Conservation (phyloP, 1,140 invertebrate species). For the Drosophila insularis region DNA sequence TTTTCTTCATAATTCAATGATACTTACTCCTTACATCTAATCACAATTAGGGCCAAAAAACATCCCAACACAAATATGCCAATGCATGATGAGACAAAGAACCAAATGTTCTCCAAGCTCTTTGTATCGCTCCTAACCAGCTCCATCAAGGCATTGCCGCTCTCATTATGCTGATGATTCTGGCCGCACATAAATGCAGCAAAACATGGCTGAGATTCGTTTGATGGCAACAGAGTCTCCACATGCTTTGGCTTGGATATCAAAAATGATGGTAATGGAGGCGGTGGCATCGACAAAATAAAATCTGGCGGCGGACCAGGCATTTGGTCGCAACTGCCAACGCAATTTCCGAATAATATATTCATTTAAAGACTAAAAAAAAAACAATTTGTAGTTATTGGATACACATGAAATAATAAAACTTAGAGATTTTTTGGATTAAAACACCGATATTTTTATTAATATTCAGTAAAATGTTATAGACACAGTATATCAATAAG, state of each 20-base stretch:
- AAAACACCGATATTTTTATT: no score
- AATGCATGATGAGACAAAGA: constrained; percentile 90
- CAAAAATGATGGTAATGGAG: constrained; percentile 89
- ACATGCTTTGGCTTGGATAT: constrained; percentile 82
- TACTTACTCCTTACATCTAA: constrained; percentile 92
- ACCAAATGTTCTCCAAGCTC: constrained; percentile 90
- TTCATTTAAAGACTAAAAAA: constrained; percentile 48
- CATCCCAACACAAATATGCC: constrained; percentile 90
- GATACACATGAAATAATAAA: no score
- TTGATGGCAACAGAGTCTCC: constrained; percentile 78
- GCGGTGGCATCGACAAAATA: constrained; percentile 91
- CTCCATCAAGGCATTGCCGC: constrained; percentile 88
- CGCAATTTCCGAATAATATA: constrained; percentile 69
- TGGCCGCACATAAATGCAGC: constrained; percentile 84
- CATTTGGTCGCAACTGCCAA: constrained; percentile 85
- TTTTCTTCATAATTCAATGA: neutral
- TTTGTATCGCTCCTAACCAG: constrained; percentile 86
- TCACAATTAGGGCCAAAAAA: constrained; percentile 88
- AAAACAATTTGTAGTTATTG: no score
- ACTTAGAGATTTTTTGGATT: no score
- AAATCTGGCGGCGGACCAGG: constrained; percentile 91
- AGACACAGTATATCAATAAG: no score
- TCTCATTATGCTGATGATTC: constrained; percentile 83
- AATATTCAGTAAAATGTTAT: no score
- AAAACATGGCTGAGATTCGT: constrained; percentile 84